Base-by-base conservation (phyloP, 2,113 vertebrate genomes). In the Muscicapa adusta region DNA sequence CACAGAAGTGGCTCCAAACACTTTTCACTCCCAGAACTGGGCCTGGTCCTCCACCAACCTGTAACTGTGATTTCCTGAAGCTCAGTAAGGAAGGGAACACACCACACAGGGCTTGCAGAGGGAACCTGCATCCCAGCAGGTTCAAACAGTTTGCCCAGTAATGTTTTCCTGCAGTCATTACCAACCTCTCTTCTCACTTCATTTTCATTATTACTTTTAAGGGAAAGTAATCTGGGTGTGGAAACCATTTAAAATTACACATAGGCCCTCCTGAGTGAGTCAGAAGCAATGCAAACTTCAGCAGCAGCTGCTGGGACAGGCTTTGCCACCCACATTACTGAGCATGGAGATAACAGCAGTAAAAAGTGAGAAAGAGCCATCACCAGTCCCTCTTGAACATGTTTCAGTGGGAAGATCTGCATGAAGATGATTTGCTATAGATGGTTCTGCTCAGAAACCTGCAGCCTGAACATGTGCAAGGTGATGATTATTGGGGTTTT, bases 231-330 rank as follows among this genome's bases (percentile, higher is more conserved):
- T 88, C 76, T 91, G 47, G 95, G 93, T 31, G 78, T 89, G 89
- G 94, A 96, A 96, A 93, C 61, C 6, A 82, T 94, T 97, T 96
- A 85, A 85, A 88, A 76, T 97, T 97, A 96, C 93, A 96, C 53
- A 77, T 11, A 83, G 86, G 82, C 67, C 93, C 96, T 97, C 96
- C 91, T 97, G 92, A 91, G 86, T 91, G 96, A 98, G 96, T 97
- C 97, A 97, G 94, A 96, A 98, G 95, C 71, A 97, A 97, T 87
- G 75, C 96, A 91, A 93, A 97, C 95, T 96, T 61, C 51, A 96
- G 93, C 2, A 90, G 85, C 91, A 96, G 91, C 92, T 94, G 94
- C 91, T 93, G 93, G 96, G 97, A 65, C 94, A 76, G 95, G 96
- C 86, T 92, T 82, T 51, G 20, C 76, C 71, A 65, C 94, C 91